Percentiles rank a stretch among this genome's conserved stretches.
These are phyloP conservation scores for Colletes gigas DNA, from an alignment of 1,140 invertebrate species.

Conservation along the genomic window DNA sequence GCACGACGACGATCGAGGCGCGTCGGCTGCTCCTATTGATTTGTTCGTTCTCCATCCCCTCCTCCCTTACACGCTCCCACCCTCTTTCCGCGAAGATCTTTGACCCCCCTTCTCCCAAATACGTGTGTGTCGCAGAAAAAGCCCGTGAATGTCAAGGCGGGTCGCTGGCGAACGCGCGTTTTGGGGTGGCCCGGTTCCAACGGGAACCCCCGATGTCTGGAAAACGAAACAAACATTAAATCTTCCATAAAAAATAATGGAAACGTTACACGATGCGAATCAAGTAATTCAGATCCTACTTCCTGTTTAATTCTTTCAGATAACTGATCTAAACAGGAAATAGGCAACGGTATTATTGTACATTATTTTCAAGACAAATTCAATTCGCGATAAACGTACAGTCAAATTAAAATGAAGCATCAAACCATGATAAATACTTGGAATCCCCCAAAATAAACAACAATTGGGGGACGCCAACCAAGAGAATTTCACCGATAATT, in stretches of 20 bases:
- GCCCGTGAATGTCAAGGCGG: conserved; percentile 33
- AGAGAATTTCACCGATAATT: too few relatives aligned
- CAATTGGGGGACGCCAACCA: too few relatives aligned
- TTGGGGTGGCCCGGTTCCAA: not conserved
- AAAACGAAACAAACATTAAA: not conserved
- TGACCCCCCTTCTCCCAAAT: not conserved
- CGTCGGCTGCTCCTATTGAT: conserved; percentile 70
- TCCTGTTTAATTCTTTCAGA: too few relatives aligned
- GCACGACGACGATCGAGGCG: conserved; percentile 64
- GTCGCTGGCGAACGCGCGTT: conserved; percentile 6
- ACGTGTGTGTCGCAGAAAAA: not conserved
- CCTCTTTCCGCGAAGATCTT: conserved; percentile 13
- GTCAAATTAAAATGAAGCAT: too few relatives aligned
- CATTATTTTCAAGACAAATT: too few relatives aligned
- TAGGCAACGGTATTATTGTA: too few relatives aligned
- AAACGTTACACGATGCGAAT: not conserved
- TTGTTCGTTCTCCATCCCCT: conserved; percentile 50
- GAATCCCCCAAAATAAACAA: too few relatives aligned
- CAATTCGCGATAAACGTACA: too few relatives aligned
- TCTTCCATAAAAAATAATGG: not conserved
- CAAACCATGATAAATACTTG: too few relatives aligned
- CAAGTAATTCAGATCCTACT: too few relatives aligned
- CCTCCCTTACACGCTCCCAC: not conserved
- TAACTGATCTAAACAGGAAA: too few relatives aligned
- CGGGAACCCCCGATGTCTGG: not conserved